Base-by-base conservation (phyloP, 2,113 vertebrate species). In the Ploceus nigricollis region DNA sequence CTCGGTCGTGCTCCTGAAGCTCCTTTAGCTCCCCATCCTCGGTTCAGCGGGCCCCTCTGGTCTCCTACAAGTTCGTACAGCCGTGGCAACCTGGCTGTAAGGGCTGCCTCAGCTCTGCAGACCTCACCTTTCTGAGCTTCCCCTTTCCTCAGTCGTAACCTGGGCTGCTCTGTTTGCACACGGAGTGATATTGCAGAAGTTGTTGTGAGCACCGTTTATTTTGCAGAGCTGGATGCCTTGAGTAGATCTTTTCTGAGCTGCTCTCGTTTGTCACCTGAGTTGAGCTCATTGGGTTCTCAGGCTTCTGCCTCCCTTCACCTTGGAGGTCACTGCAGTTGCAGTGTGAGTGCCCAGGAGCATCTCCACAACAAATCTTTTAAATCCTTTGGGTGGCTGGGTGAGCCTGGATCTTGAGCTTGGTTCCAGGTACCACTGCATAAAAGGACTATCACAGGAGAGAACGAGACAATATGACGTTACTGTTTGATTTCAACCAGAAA, bases 391-490 rank as follows among this genome's bases (percentile, higher is more conserved):
- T 58, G 8, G 16, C 3, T 64, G 53, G 22, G 24, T 56, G 53
- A 47, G 19, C 11, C 19, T 35, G 47, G 18, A 9, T 22, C 24
- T 51, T 31, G 44, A 82, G 20, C 28, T n/a, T 39, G 15, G 23
- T 56, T 45, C 57, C 78, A 8, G 6, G 25, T 58, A 11, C 35
- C 17, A 0, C 14, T 11, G 6, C 8, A 0, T 6, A 11, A 40
- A 40, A 72, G 45, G 56, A 4, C 15, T 15, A 2, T 11, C 6
- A 0, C 21, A 4, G 22, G 1, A 15, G 45, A 24, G 22, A 42
- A 4, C 0, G 12, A 30, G 18, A 30, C 2, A 1, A 9, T 21
- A 10, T 0, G 18, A 27, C 4, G 4, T 56, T n/a, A 24, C 16
- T 9, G 58, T n/a, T 93, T 28, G 11, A 9, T 77, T 88, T 64